These are phyloP conservation scores for Vireo altiloquus DNA, from an alignment of 2,113 vertebrate genomes.

Conservation along the genomic window DNA sequence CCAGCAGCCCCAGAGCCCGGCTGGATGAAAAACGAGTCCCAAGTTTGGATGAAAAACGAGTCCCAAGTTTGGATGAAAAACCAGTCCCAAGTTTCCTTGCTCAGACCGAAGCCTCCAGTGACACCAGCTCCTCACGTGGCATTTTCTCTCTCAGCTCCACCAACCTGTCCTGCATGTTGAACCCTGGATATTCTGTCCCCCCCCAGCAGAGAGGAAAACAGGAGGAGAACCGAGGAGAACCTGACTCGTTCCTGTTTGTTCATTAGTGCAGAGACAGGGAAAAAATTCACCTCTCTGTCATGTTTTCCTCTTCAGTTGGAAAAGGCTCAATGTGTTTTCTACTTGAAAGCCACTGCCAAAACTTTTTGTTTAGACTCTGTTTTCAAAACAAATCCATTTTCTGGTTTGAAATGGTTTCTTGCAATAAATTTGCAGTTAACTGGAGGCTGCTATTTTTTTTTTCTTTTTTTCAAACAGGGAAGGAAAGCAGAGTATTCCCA, in stretches of 20 bases:
- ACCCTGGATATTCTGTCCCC: rapidly evolving
- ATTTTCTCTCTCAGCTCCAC: neutral
- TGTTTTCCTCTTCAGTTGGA: neutral
- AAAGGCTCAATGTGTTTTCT: neutral
- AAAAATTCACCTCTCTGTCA: neutral
- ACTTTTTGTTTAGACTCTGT: neutral
- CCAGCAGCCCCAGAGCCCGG: neutral
- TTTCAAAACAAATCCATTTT: neutral
- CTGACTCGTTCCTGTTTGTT: neutral
- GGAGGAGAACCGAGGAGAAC: neutral
- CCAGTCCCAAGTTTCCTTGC: too few relatives aligned
- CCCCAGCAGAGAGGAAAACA: neutral
- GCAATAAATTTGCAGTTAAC: neutral
- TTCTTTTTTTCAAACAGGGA: neutral
- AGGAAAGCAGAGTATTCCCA: neutral
- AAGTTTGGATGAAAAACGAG: neutral
- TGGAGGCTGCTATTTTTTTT: neutral
- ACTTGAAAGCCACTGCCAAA: neutral
- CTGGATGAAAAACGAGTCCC: neutral
- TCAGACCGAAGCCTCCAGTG: neutral
- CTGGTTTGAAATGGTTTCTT: neutral
- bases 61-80: neutral
- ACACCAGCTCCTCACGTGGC: neutral
- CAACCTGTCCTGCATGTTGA: neutral
- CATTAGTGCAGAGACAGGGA: neutral